Evolutionary conservation across 2,797 vertebrate species (phyloP).

Genomic region (Rallus crepitans): DNA sequence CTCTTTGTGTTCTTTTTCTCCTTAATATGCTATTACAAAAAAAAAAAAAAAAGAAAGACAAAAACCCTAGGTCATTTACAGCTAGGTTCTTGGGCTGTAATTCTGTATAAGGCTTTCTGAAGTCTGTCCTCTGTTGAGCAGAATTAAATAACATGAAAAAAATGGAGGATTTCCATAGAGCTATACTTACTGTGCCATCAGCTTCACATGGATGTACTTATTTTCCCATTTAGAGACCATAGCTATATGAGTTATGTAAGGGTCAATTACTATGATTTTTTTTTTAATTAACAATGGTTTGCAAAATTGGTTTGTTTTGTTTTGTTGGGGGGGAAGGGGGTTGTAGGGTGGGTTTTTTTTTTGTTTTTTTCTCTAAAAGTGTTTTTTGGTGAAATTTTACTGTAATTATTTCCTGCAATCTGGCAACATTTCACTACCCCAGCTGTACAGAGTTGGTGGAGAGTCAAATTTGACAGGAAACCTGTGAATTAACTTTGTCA

Average conservation of each 20-base stretch:
- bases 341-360: too few species aligned
- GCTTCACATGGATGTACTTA: constrained; percentile 12
- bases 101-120: neutral
- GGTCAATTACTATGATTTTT: neutral
- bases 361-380: neutral
- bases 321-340: too few species aligned
- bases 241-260: neutral
- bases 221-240: neutral
- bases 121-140: neutral
- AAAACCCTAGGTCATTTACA: neutral
- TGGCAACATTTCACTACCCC: neutral
- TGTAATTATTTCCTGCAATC: constrained; percentile 46
- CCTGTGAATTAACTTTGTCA: constrained; percentile 17
- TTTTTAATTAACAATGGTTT: constrained; percentile 3
- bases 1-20: neutral
- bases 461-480: constrained; percentile 22
- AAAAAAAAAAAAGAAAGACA: neutral
- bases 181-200: neutral
- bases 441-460: neutral
- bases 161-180: neutral
- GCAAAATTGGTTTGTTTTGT: neutral
- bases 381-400: neutral
- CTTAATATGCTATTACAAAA: neutral
- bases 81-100: neutral
- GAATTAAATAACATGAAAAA: neutral